These are phyloP conservation scores for Thamnaconus septentrionalis DNA, from an alignment of 2,113 vertebrate species.

Conservation along the genomic window DNA sequence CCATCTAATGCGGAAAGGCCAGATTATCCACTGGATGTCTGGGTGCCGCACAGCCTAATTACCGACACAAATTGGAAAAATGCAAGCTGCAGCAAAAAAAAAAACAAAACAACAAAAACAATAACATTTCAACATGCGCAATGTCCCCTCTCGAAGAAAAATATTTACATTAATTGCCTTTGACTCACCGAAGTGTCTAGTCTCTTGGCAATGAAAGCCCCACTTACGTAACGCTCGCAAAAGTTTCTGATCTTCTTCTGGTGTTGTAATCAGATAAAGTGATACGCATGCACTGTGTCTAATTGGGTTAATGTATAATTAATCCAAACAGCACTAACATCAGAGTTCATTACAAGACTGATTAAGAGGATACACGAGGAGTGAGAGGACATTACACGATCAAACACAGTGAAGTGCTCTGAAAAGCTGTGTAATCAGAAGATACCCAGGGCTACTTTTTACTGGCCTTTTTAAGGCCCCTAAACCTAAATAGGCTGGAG, in stretches of 20 bases:
- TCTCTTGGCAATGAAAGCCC: conserved; percentile 34
- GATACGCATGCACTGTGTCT: conserved; percentile 46
- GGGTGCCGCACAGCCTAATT: conserved; percentile 72
- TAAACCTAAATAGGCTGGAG: conserved; percentile 20
- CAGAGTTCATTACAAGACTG: conserved; percentile 53
- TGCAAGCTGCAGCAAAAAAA: conserved; percentile 60
- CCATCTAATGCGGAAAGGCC: conserved; percentile 72
- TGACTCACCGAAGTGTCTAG: conserved; percentile 13
- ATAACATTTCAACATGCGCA: conserved; percentile 10
- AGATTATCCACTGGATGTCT: conserved; percentile 75
- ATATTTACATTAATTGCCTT: conserved; percentile 59
- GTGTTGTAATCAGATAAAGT: conserved; percentile 54
- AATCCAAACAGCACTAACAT: conserved; percentile 43
- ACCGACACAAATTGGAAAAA: conserved; percentile 74
- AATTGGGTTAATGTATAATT: conserved; percentile 65
- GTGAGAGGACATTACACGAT: conserved; percentile 34
- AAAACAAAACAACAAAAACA: conserved; percentile 21
- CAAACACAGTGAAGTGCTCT: conserved; percentile 23
- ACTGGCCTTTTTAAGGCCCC: conserved; percentile 13
- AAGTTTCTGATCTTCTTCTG: conserved; percentile 43
- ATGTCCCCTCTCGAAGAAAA: conserved; percentile 51
- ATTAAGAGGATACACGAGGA: conserved; percentile 40
- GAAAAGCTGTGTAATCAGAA: conserved; percentile 20
- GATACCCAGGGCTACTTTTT: conserved; percentile 4
- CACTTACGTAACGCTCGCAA: conserved; percentile 30